Conservation (phyloP, 2,888 invertebrate genomes). For the Deilephila elpenor region DNA sequence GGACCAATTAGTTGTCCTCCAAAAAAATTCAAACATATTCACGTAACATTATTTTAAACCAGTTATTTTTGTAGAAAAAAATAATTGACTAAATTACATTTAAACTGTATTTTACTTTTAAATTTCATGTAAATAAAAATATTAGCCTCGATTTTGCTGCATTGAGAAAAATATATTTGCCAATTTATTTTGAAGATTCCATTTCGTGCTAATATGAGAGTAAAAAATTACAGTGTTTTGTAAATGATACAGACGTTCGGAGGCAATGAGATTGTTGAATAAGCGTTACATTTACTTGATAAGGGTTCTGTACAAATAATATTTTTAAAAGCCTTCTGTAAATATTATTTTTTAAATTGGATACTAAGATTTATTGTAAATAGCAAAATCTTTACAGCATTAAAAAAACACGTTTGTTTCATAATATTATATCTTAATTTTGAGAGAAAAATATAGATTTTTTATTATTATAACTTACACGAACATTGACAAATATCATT, state of each 20-base stretch:
- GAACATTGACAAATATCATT: too few species aligned
- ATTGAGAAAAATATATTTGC: not conserved
- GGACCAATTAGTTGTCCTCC: too few species aligned
- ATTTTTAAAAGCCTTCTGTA: too few species aligned
- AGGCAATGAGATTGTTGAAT: not conserved
- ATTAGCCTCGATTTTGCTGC: not conserved
- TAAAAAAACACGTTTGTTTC: too few species aligned
- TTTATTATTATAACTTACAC: too few species aligned
- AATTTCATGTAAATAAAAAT: not conserved
- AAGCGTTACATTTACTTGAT: not conserved
- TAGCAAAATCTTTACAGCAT: too few species aligned
- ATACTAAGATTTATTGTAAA: too few species aligned
- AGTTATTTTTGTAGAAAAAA: not conserved
- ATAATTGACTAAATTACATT: not conserved
- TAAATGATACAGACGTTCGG: not conserved
- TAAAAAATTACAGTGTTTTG: not conserved
- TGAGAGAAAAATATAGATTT: too few species aligned
- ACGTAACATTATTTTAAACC: too few species aligned
- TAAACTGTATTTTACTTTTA: not conserved
- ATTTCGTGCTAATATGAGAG: not conserved
- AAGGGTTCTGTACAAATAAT: not conserved
- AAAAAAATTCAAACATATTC: too few species aligned
- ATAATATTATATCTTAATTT: too few species aligned
- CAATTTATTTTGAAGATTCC: conserved; percentile 1
- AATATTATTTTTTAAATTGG: too few species aligned